A percentile compares a stretch with the other conserved stretches of the same genome.
Conservation (phyloP, 2,113 vertebrate genomes). For the Rhineura floridana region DNA sequence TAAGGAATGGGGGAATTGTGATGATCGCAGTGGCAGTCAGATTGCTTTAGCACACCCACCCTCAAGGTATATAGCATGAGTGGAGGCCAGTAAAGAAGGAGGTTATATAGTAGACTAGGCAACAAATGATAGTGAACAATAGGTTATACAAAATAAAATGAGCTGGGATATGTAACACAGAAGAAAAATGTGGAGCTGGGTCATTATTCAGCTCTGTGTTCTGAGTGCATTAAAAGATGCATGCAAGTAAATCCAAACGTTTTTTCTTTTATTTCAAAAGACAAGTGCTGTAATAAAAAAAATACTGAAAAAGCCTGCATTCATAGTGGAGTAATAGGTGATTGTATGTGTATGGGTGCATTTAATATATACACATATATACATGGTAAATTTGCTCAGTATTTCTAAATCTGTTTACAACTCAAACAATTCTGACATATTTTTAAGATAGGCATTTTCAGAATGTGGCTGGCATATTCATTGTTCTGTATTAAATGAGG, state of each 20-base stretch:
- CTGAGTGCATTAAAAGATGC: background rate
- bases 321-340: background rate
- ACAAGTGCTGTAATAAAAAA: background rate
- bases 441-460: background rate
- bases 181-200: background rate
- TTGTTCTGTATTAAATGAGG: background rate
- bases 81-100: background rate
- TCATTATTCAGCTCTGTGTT: background rate
- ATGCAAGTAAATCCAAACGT: background rate
- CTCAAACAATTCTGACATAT: background rate
- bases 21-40: background rate
- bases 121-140: background rate
- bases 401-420: background rate
- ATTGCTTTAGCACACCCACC: background rate
- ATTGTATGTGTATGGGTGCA: background rate
- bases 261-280: background rate
- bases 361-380: background rate
- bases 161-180: background rate
- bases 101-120: background rate
- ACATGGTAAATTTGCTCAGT: rapidly evolving
- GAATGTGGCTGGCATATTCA: background rate
- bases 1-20: background rate
- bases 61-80: background rate
- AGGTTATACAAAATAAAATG: background rate
- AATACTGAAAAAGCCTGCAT: background rate